Conservation (phyloP, 2,888 invertebrate genomes). For the Drosophila multiciliata region DNA sequence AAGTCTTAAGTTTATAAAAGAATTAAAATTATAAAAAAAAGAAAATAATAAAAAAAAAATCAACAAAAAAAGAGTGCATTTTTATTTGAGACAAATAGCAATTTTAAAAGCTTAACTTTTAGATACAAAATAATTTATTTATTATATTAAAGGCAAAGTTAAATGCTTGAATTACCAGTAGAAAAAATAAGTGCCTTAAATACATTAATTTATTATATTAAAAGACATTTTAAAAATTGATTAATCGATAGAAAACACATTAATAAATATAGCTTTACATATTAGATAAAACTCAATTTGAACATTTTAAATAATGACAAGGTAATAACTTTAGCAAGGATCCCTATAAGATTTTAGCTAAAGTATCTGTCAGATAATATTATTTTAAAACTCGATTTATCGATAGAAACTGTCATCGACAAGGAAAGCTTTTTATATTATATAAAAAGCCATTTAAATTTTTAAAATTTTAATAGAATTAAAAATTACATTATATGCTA, state of each 20-base stretch:
- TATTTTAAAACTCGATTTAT: not conserved
- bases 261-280: too few species aligned
- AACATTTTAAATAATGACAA: not conserved
- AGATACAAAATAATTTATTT: not conserved
- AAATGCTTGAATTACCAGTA: not conserved
- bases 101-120: not conserved
- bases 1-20: conserved; percentile 85
- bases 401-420: not conserved
- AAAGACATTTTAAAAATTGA: not conserved
- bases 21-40: conserved; percentile 83
- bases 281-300: not conserved
- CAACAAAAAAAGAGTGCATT: conserved; percentile 13
- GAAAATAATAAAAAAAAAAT: conserved; percentile 60
- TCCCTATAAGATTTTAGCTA: not conserved
- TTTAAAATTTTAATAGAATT: not conserved
- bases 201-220: not conserved
- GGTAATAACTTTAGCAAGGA: not conserved
- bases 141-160: not conserved
- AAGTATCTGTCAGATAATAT: not conserved
- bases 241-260: not conserved
- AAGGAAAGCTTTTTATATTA: too few species aligned
- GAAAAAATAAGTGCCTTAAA: not conserved
- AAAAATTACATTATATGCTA: too few species aligned
- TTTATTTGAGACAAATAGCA: not conserved
- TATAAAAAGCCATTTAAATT: too few species aligned